Evolutionary conservation across 2,888 invertebrate genomes (phyloP).

Genomic region (Plebejus argus): DNA sequence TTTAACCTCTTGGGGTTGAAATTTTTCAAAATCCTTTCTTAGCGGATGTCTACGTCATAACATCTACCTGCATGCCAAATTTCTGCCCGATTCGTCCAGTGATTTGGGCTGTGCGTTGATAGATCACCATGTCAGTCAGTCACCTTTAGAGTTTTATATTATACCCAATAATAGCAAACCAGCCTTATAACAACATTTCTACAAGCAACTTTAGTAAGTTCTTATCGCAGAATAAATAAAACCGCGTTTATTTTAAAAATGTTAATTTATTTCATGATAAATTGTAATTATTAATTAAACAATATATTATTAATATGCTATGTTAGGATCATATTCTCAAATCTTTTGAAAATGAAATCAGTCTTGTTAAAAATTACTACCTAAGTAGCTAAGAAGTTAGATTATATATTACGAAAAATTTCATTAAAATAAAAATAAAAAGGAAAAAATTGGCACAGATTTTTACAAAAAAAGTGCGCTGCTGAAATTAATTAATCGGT

Average conservation of each 20-base stretch:
- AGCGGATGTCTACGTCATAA: too few relatives aligned
- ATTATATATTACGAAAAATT: conserved; percentile 61
- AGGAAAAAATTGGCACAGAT: conserved; percentile 62
- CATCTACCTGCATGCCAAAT: too few relatives aligned
- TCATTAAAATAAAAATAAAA: conserved; percentile 60
- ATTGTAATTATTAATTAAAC: conserved; percentile 69
- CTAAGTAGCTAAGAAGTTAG: conserved; percentile 65
- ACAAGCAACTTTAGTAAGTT: too few relatives aligned
- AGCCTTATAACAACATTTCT: too few relatives aligned
- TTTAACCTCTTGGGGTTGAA: too few relatives aligned
- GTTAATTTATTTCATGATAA: conserved; percentile 80
- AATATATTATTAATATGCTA: conserved; percentile 68
- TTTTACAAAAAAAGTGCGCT: conserved; percentile 46
- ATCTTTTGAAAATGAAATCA: conserved; percentile 77
- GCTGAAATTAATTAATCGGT: conserved; percentile 30
- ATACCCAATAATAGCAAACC: too few relatives aligned
- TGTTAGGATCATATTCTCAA: conserved; percentile 73
- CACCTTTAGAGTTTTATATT: too few relatives aligned
- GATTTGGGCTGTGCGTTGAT: too few relatives aligned
- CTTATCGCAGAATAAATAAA: conserved; percentile 34
- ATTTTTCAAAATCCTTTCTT: too few relatives aligned
- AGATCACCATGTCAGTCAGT: too few relatives aligned
- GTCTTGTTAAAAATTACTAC: conserved; percentile 82
- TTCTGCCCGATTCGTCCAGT: too few relatives aligned
- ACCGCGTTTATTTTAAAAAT: conserved; percentile 53